A percentile compares a stretch with the other conserved stretches of the same genome.
These are phyloP conservation scores for Leptocoma aspasia DNA, from an alignment of 2,113 vertebrate genomes.

Conservation along the genomic window DNA sequence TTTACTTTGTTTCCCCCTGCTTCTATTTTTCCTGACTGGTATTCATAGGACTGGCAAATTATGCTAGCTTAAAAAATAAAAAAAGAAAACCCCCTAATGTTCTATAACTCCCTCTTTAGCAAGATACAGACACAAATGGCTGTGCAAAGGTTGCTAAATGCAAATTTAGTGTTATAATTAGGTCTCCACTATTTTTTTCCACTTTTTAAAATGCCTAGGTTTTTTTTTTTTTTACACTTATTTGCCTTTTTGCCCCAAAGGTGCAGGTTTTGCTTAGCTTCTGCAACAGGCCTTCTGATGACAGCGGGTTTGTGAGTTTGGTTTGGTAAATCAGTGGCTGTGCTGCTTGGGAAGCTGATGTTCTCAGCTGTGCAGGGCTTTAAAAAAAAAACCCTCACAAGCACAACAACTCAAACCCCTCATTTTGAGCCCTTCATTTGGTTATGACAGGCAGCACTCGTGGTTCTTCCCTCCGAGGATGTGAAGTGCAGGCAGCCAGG, in stretches of 20 bases:
- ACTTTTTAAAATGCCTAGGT: not conserved
- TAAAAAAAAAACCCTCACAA: not conserved
- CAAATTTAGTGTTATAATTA: constrained; percentile 52
- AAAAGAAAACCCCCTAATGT: not conserved
- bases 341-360: not conserved
- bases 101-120: not conserved
- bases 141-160: constrained; percentile 37
- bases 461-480: not conserved
- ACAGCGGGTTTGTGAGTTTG: not conserved
- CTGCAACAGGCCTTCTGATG: not conserved
- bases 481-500: not conserved
- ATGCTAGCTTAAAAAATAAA: not conserved
- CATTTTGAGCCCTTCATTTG: not conserved
- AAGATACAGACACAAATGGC: not conserved
- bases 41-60: not conserved
- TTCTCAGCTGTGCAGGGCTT: not conserved
- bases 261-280: not conserved
- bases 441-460: not conserved
- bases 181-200: not conserved
- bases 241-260: not conserved
- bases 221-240: not conserved
- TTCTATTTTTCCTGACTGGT: not conserved
- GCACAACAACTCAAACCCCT: not conserved
- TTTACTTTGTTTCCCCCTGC: not conserved
- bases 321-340: fast-evolving